Percentiles rank a stretch among this genome's conserved stretches.
Evolutionary conservation across 2,113 vertebrate genomes (phyloP).

Genomic region (Seriola dumerili): DNA sequence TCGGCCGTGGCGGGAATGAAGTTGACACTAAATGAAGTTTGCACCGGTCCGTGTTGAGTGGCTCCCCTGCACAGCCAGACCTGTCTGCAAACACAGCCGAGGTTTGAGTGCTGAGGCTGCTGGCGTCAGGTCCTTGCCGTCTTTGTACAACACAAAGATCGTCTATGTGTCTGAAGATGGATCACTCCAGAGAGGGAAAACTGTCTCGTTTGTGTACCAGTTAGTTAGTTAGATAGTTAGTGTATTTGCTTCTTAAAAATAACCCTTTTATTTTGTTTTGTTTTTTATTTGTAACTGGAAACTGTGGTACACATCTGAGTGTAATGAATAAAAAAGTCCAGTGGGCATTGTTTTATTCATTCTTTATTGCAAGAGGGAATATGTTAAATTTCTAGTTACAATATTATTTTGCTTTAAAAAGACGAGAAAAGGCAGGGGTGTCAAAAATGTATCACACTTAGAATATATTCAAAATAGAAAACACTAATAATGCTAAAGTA

Average conservation of each 20-base stretch:
- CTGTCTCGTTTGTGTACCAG: not conserved
- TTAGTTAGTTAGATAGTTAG: not conserved
- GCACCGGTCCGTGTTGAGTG: not conserved
- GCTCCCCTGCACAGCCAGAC: not conserved
- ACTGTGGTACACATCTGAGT: no score
- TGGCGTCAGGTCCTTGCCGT: conserved; percentile 53
- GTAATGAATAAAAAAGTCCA: no score
- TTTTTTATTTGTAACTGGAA: no score
- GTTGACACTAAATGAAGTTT: not conserved
- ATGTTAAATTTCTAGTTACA: not conserved
- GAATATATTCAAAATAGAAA: not conserved
- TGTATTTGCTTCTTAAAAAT: no score
- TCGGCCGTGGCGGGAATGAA: not conserved
- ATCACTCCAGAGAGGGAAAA: not conserved
- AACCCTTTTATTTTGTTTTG: no score
- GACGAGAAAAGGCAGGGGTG: no score
- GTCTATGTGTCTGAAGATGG: not conserved
- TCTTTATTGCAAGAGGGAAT: not conserved
- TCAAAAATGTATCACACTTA: not conserved
- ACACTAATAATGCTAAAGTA: not conserved
- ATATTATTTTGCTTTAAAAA: not conserved
- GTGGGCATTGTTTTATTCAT: no score
- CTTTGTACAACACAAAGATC: conserved; percentile 66
- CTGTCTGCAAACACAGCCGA: not conserved
- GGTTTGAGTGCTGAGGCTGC: conserved; percentile 37